Evolutionary conservation across 2,888 invertebrate genomes (phyloP), one percentile per base, ranked within the genome.

Genomic region (Hyposoter dolosus): DNA sequence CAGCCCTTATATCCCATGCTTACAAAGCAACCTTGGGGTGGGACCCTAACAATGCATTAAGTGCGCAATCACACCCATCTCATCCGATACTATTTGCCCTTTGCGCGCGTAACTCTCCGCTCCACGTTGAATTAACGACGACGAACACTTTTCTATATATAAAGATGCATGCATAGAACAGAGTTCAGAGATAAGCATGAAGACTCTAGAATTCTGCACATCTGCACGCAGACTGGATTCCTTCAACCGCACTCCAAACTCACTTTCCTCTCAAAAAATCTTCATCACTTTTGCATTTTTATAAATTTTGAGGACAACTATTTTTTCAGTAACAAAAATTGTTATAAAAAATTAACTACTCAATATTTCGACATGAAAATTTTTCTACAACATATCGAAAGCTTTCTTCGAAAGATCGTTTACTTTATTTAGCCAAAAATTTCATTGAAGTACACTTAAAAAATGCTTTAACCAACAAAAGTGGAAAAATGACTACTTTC

Each of bases 51-150:
- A 94, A 94, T 94, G 92, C 93, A 94, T 93, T 93, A 93, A 94
- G 94, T 94, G 94, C 94, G 94, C 94, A 94, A 94, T 94, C 94
- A 93, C 94, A 93, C 92, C 94, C 94, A 94, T 94, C 94, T 94
- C 94, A 94, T 94, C 94, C 93, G 94, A 94, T 94, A 94, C 93
- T 94, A 94, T 94, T 94, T 94, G 94, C 94, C 93, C 93, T 93
- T 93, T 93, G 90, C 93, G 91, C 82, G 80, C 91, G 88, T 90
- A 91, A 92, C 92, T 90, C 90, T 91, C 90, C 90, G 90, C 90
- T 91, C 83, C 68, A 76, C 89, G 89, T 89, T 92, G 93, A 92
- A 93, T 93, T 93, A 91, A 92, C 90, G 90, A 92, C 90, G 90
- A 91, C 90, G 87, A 89, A 86, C 86, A 87, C 76, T 82, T 69